Percentiles rank a stretch among this genome's conserved stretches.
phyloP scores from a whole-genome alignment of 2,888 invertebrate species.

The Tetheella fluctuosa region DNA sequence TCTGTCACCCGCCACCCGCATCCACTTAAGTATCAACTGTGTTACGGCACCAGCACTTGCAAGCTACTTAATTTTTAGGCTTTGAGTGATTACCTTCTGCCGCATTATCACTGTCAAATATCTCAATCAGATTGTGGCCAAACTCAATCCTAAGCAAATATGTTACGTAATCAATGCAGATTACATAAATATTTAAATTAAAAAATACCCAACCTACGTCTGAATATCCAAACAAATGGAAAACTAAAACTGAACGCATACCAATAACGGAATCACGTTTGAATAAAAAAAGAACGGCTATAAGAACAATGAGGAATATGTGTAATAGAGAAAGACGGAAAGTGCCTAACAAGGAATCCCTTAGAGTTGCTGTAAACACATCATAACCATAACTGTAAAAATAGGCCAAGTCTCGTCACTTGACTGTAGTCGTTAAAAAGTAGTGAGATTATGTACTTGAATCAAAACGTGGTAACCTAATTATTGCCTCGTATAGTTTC shows the following conservation, averaged over 20 bases:
- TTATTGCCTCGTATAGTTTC: neutral
- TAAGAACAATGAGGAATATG: constrained; percentile 59
- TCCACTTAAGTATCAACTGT: too few species aligned
- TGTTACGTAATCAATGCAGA: too few species aligned
- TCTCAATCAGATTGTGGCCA: too few species aligned
- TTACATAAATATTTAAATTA: too few species aligned
- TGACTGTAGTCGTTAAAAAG: neutral
- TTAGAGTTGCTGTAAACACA: constrained; percentile 76
- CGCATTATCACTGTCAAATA: too few species aligned
- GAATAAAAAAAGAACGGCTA: constrained; percentile 50
- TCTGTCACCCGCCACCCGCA: too few species aligned
- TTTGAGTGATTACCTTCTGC: too few species aligned
- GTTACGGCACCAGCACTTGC: too few species aligned
- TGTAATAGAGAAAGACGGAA: constrained; percentile 73
- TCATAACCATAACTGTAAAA: constrained; percentile 23
- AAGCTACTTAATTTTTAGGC: too few species aligned
- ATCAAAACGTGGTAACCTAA: neutral
- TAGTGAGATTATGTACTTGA: neutral
- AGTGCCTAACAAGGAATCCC: constrained; percentile 74
- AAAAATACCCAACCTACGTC: too few species aligned
- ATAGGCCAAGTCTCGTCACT: neutral
- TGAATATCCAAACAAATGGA: constrained; percentile 16
- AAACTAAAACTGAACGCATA: constrained; percentile 24
- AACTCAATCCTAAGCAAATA: too few species aligned
- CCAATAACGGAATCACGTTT: constrained; percentile 44